Percentiles rank a stretch among this genome's conserved stretches.
phyloP scores from a whole-genome alignment of 2,888 invertebrate genomes.

The Danaus chrysippus region DNA sequence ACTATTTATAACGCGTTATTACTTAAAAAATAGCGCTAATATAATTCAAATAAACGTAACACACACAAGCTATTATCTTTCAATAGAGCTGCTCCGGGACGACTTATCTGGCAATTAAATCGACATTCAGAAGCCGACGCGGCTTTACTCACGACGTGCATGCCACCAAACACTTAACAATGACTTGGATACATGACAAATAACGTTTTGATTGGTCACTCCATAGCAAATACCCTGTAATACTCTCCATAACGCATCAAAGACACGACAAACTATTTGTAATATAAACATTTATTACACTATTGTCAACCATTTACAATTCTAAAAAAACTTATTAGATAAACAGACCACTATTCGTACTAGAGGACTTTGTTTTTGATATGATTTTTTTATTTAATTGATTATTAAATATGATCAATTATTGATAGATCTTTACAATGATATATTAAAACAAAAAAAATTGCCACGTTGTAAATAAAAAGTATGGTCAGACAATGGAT shows the following conservation, averaged over 20 bases:
- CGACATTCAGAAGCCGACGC: constrained; percentile 76
- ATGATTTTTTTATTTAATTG: too few species aligned
- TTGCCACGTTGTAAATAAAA: constrained; percentile 21
- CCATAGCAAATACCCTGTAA: constrained; percentile 35
- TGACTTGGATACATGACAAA: constrained; percentile 75
- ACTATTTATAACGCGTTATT: constrained; percentile 70
- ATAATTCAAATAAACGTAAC: constrained; percentile 62
- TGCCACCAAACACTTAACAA: constrained; percentile 68
- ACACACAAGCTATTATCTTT: constrained; percentile 72
- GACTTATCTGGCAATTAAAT: constrained; percentile 78
- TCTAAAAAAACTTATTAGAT: too few species aligned
- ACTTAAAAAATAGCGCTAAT: constrained; percentile 47
- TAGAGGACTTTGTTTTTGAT: too few species aligned
- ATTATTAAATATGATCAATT: too few species aligned
- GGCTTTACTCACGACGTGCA: constrained; percentile 66
- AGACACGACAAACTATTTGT: constrained; percentile 8
- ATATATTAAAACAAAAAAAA: too few species aligned
- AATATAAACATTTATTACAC: constrained; percentile 8
- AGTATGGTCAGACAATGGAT: constrained; percentile 55
- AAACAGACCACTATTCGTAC: too few species aligned
- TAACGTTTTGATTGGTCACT: constrained; percentile 73
- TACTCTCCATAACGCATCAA: constrained; percentile 12
- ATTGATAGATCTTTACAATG: too few species aligned
- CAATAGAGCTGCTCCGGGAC: constrained; percentile 66
- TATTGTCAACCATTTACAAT: too few species aligned